Percentiles rank a stretch among this genome's conserved stretches.
These are phyloP conservation scores for Eudemis profundana DNA, from an alignment of 2,888 invertebrate species.

Conservation along the genomic window DNA sequence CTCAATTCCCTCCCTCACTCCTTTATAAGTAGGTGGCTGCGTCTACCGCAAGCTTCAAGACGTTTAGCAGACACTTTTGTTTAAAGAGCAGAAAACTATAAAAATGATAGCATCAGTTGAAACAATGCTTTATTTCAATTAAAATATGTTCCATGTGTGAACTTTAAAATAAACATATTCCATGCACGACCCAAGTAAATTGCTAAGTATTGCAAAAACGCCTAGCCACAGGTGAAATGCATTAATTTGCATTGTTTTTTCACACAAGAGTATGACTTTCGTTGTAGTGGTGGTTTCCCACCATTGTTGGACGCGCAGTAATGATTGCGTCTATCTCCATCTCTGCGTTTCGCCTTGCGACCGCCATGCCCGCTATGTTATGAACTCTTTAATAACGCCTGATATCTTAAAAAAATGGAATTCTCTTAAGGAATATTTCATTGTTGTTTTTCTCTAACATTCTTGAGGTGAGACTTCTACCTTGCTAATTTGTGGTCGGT, in stretches of 20 bases:
- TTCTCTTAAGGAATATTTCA: background rate
- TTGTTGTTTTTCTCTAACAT: background rate
- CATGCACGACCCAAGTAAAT: constrained; percentile 31
- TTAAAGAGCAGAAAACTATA: background rate
- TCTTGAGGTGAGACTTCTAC: constrained; percentile 1
- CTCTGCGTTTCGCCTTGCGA: constrained; percentile 51
- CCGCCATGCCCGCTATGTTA: constrained; percentile 36
- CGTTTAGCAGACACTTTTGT: background rate
- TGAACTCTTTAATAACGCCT: constrained; percentile 35
- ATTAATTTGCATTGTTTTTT: constrained; percentile 69
- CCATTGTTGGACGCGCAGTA: constrained; percentile 70
- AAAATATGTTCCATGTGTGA: constrained; percentile 25
- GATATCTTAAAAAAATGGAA: constrained; percentile 26
- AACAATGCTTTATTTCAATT: constrained; percentile 15
- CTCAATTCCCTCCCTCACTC: constrained; percentile 12
- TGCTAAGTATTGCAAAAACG: constrained; percentile 39
- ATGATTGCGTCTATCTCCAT: constrained; percentile 67
- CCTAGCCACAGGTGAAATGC: constrained; percentile 62
- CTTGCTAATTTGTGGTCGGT: background rate
- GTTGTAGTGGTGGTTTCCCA: constrained; percentile 71
- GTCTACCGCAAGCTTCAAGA: background rate
- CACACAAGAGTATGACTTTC: constrained; percentile 68
- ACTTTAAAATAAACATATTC: constrained; percentile 19
- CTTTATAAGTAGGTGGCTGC: constrained; percentile 4
- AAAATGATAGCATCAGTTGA: background rate